These are phyloP conservation scores for Drosophila nr. perissopoda DNA, from an alignment of 2,888 invertebrate species.

Conservation along the genomic window DNA sequence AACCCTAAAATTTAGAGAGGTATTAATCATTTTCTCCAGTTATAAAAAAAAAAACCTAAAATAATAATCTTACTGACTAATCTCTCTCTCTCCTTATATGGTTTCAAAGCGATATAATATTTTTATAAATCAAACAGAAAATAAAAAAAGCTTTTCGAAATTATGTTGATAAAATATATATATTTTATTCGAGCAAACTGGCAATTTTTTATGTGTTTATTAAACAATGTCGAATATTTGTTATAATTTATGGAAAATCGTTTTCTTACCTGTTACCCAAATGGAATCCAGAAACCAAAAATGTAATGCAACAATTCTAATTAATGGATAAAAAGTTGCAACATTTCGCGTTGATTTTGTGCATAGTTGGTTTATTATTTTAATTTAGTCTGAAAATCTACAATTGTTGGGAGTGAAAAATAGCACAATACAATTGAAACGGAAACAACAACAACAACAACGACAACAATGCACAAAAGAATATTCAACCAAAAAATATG, in stretches of 20 bases:
- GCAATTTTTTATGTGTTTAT: background rate
- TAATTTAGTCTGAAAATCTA: background rate
- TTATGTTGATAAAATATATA: background rate
- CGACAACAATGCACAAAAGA: background rate
- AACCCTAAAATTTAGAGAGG: background rate
- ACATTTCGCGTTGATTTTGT: constrained; percentile 18
- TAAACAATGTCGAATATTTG: background rate
- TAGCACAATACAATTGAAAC: background rate
- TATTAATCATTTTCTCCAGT: background rate
- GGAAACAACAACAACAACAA: background rate
- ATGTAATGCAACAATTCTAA: background rate
- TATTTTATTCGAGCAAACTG: background rate
- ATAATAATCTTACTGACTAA: background rate
- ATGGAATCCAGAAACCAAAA: background rate
- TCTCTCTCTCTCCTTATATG: background rate
- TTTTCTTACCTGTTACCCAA: background rate
- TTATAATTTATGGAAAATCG: background rate
- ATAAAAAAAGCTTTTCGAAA: background rate
- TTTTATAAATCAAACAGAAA: too few species aligned
- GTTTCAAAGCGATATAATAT: too few species aligned
- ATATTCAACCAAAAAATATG: constrained; percentile 59
- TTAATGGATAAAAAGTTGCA: background rate
- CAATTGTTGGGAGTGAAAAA: background rate
- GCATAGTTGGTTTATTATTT: background rate
- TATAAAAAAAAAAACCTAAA: too few species aligned